phyloP scores from a whole-genome alignment of 2,888 invertebrate species.

The Caenorhabditis parvicauda region DNA sequence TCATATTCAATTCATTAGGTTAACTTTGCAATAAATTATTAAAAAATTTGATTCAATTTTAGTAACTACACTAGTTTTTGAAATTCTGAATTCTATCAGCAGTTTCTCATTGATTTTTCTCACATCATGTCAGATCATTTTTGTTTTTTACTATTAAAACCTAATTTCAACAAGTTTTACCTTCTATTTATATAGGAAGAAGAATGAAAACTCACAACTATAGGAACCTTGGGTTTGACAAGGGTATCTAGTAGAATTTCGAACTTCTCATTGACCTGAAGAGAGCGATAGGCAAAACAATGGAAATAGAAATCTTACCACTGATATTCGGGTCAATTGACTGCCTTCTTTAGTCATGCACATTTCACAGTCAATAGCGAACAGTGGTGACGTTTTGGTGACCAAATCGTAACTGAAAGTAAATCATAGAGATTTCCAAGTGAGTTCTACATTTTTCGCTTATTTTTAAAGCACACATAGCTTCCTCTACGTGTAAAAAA shows the following conservation, averaged over 20 bases:
- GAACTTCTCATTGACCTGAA: conserved; percentile 63
- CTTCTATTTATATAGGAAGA: too few species aligned
- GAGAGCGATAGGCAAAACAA: background rate
- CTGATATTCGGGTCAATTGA: conserved; percentile 65
- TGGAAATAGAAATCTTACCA: conserved; percentile 45
- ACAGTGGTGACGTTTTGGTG: conserved; percentile 62
- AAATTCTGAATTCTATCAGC: too few species aligned
- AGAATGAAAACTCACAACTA: conserved; percentile 61
- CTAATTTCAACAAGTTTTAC: too few species aligned
- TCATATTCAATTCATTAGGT: background rate
- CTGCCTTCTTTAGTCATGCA: conserved; percentile 56
- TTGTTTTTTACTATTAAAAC: too few species aligned
- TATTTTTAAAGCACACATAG: conserved; percentile 17
- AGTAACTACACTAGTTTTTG: too few species aligned
- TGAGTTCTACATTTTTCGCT: conserved; percentile 2
- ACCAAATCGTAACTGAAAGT: conserved; percentile 40
- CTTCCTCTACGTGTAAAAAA: conserved; percentile 31
- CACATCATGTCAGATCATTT: too few species aligned
- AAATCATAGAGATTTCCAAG: background rate
- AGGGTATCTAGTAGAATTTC: conserved; percentile 64
- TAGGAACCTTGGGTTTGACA: conserved; percentile 65
- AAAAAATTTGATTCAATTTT: conserved; percentile 3
- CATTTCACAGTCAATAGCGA: conserved; percentile 68
- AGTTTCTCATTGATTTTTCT: too few species aligned
- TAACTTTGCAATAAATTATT: background rate